Percentiles rank a stretch among this genome's conserved stretches.
Evolutionary conservation across 2,113 vertebrate species (phyloP).

Genomic region (Oenanthe oenanthe): DNA sequence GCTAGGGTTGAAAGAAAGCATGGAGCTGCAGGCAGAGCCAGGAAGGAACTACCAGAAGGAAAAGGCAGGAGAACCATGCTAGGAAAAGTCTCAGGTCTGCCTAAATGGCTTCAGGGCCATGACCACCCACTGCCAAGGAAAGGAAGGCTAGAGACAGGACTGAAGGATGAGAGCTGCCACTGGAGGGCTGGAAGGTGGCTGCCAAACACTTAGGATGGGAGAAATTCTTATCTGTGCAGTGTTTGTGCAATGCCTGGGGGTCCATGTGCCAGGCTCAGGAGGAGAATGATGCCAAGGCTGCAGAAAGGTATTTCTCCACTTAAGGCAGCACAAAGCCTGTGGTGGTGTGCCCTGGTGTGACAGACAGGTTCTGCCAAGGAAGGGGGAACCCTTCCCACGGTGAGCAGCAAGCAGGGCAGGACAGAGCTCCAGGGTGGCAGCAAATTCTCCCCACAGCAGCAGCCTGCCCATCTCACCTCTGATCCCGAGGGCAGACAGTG

Average conservation of each 20-base stretch:
- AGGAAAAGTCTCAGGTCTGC: background rate
- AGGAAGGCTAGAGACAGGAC: background rate
- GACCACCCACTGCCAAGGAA: background rate
- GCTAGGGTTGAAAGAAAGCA: background rate
- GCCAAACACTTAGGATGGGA: background rate
- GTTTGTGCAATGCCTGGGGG: background rate
- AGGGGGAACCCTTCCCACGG: too few species aligned
- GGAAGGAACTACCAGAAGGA: background rate
- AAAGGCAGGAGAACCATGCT: rapidly evolving
- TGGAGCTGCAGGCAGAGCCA: background rate
- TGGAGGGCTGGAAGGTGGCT: background rate
- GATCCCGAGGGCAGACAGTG: background rate
- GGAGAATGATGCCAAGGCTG: background rate
- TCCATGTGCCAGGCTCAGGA: background rate
- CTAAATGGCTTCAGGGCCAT: too few species aligned
- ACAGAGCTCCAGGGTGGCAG: background rate
- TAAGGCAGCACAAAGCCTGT: background rate
- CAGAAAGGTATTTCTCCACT: background rate
- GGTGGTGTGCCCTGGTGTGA: rapidly evolving
- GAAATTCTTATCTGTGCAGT: background rate
- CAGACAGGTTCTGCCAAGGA: background rate
- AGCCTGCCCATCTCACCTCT: background rate
- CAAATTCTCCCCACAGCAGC: background rate
- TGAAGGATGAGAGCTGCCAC: background rate
- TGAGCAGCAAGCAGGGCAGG: background rate